These are phyloP conservation scores for Rhyacichthys aspro DNA, from an alignment of 2,797 vertebrate genomes.

Conservation along the genomic window DNA sequence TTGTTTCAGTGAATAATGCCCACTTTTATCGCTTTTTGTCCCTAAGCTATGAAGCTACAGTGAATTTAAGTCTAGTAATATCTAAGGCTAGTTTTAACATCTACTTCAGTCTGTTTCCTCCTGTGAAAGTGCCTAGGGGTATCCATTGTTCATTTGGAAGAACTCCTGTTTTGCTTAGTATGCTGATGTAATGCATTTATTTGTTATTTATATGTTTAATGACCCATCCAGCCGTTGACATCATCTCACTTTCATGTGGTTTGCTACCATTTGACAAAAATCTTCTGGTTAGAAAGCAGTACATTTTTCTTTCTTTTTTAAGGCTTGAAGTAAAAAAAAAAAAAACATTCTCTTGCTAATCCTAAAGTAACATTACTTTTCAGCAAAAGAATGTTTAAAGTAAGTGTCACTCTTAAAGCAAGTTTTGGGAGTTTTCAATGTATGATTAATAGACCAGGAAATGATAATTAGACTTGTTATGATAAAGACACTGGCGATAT, in stretches of 20 bases:
- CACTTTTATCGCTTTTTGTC: conserved; percentile 14
- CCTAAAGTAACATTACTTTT: conserved; percentile 57
- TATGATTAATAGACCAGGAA: conserved; percentile 69
- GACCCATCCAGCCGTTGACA: conserved; percentile 67
- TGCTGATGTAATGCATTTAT: conserved; percentile 70
- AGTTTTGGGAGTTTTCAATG: conserved; percentile 12
- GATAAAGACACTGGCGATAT: conserved; percentile 23
- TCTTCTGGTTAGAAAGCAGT: conserved; percentile 45
- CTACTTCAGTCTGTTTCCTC: conserved; percentile 40
- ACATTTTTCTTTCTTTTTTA: conserved; percentile 20
- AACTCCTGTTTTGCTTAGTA: conserved; percentile 51
- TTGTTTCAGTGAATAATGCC: conserved; percentile 40
- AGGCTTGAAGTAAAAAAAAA: conserved; percentile 62
- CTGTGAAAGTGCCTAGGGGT: conserved; percentile 53
- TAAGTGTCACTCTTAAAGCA: conserved; percentile 24
- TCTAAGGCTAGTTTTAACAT: conserved; percentile 18
- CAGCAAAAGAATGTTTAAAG: conserved; percentile 57
- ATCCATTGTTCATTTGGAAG: conserved; percentile 52
- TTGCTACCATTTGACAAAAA: conserved; percentile 56
- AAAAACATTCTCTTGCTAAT: conserved; percentile 67
- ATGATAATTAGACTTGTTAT: conserved; percentile 52
- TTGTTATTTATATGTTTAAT: conserved; percentile 67
- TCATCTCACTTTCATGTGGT: conserved; percentile 62
- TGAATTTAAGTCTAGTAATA: conserved; percentile 30
- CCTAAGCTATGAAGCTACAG: conserved; percentile 27